A percentile compares a stretch with the other conserved stretches of the same genome.
These are phyloP conservation scores for Myotis yumanensis DNA, from an alignment of 2,113 vertebrate genomes.

Conservation along the genomic window DNA sequence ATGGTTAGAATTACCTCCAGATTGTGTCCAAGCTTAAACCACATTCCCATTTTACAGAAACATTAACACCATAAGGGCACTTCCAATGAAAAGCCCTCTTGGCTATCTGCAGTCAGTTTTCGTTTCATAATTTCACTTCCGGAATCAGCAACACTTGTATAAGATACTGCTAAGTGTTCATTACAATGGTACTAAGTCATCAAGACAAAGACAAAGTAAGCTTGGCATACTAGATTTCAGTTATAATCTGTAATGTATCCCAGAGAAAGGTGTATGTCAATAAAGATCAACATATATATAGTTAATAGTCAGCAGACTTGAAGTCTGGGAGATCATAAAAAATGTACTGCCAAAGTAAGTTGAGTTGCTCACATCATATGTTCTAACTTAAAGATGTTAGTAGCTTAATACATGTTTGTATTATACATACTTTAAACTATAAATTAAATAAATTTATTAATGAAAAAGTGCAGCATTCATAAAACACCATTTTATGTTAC, in stretches of 20 bases:
- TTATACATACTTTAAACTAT: neutral
- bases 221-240: neutral
- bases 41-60: neutral
- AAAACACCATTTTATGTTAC: neutral
- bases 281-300: neutral
- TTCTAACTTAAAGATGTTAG: neutral
- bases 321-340: neutral
- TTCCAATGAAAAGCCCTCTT: neutral
- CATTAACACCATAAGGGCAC: neutral
- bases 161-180: neutral
- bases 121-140: neutral
- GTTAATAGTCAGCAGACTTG: neutral
- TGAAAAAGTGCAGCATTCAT: neutral
- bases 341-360: neutral
- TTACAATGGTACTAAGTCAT: neutral
- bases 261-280: neutral
- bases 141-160: neutral
- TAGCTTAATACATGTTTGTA: neutral
- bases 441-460: conserved; percentile 3
- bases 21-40: neutral
- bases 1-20: neutral
- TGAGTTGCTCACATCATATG: neutral
- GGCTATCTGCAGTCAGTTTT: neutral
- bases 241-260: neutral
- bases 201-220: neutral